phyloP scores from a whole-genome alignment of 2,113 vertebrate genomes.

The Tyto alba region DNA sequence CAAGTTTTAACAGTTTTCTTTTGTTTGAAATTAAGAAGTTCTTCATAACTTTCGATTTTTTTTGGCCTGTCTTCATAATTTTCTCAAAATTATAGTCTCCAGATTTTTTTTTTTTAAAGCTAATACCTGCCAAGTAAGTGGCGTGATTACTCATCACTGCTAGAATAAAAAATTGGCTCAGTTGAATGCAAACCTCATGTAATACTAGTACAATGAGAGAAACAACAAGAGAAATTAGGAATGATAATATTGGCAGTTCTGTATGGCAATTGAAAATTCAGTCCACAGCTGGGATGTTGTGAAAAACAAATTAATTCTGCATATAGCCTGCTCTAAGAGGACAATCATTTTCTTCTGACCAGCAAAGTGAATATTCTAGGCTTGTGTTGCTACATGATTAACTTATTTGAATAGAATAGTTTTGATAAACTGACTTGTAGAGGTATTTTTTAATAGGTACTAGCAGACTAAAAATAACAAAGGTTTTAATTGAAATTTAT shows the following conservation, averaged over 20 bases:
- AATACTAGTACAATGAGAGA: background rate
- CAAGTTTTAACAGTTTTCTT: background rate
- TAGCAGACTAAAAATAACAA: background rate
- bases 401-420: background rate
- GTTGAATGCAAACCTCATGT: background rate
- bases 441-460: background rate
- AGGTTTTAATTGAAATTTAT: background rate
- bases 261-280: background rate
- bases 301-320: background rate
- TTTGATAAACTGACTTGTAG: background rate
- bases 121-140: background rate
- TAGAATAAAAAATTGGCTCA: background rate
- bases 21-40: background rate
- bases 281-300: background rate
- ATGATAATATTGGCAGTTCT: background rate
- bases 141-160: background rate
- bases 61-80: background rate
- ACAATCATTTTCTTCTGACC: background rate
- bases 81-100: background rate
- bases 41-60: background rate
- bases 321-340: background rate
- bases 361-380: background rate
- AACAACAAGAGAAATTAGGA: background rate
- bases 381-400: background rate
- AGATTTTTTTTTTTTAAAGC: background rate